Conservation (phyloP, 2,113 vertebrate species). For the Anser cygnoides region DNA sequence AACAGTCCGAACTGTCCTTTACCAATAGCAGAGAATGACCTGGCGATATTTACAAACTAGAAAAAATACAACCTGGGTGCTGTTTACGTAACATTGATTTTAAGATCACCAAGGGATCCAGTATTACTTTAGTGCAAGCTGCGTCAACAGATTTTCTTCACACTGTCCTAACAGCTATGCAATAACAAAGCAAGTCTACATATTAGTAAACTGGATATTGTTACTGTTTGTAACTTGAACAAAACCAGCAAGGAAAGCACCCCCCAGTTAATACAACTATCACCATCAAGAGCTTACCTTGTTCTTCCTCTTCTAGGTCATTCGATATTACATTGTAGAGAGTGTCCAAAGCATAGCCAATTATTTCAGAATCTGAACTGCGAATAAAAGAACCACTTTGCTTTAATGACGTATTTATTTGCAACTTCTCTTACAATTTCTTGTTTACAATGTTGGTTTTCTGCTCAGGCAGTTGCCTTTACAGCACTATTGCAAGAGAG, state of each 20-base stretch:
- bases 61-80: background rate
- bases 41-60: background rate
- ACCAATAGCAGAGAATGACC: background rate
- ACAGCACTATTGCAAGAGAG: background rate
- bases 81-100: background rate
- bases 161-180: background rate
- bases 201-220: background rate
- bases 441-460: background rate
- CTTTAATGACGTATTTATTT: slow-evolving; percentile 36
- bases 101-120: background rate
- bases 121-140: background rate
- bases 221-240: background rate
- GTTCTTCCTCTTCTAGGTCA: slow-evolving; percentile 93
- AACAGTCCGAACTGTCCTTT: background rate
- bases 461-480: background rate
- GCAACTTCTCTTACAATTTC: background rate
- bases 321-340: slow-evolving; percentile 96
- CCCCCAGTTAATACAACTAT: background rate
- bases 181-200: background rate
- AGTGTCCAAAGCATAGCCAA: slow-evolving; percentile 97
- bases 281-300: slow-evolving; percentile 81
- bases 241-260: background rate
- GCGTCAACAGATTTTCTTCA: background rate
- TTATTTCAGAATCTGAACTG: slow-evolving; percentile 98
- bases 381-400: slow-evolving; percentile 62